Evolutionary conservation across 2,888 invertebrate species (phyloP).

Genomic region (Erebia epiphron): DNA sequence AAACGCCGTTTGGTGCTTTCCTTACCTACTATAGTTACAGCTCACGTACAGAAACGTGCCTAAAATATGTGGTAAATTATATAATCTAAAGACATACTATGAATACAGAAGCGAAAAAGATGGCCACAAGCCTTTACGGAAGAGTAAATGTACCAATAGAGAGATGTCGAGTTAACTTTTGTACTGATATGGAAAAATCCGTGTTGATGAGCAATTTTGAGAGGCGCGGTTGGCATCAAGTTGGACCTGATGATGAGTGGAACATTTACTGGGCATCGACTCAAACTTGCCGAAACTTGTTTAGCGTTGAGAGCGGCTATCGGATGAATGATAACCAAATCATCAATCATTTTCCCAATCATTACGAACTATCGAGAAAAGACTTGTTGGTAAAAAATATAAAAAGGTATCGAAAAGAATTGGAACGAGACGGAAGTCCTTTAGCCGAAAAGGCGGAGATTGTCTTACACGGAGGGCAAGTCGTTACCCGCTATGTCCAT

Average conservation of each 20-base stretch:
- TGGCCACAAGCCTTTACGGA: slow-evolving; percentile 74
- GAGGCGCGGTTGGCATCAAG: slow-evolving; percentile 92
- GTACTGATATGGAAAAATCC: slow-evolving; percentile 94
- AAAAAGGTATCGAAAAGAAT: slow-evolving; percentile 95
- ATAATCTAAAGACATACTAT: slow-evolving; percentile 11
- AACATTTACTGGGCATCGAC: slow-evolving; percentile 98
- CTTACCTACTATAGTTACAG: background rate
- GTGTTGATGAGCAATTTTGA: slow-evolving; percentile 95
- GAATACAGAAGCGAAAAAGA: slow-evolving; percentile 25
- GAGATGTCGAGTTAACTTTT: slow-evolving; percentile 40
- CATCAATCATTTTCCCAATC: slow-evolving; percentile 98
- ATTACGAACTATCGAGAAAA: slow-evolving; percentile 97
- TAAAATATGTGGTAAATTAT: slow-evolving; percentile 7
- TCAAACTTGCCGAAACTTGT: slow-evolving; percentile 93
- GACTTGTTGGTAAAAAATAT: slow-evolving; percentile 98
- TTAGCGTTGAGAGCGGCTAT: slow-evolving; percentile 96
- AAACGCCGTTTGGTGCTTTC: slow-evolving; percentile 16
- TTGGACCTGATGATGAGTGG: slow-evolving; percentile 95
- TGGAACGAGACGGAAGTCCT: slow-evolving; percentile 94
- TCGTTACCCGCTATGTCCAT: slow-evolving; percentile 88
- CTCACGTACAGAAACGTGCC: slow-evolving; percentile 20
- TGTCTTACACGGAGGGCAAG: slow-evolving; percentile 83
- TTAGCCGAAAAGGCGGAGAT: slow-evolving; percentile 89
- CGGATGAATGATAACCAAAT: slow-evolving; percentile 96
- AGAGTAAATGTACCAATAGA: slow-evolving; percentile 61